Conservation (phyloP, 2,113 vertebrate genomes). For the Otis tarda region DNA sequence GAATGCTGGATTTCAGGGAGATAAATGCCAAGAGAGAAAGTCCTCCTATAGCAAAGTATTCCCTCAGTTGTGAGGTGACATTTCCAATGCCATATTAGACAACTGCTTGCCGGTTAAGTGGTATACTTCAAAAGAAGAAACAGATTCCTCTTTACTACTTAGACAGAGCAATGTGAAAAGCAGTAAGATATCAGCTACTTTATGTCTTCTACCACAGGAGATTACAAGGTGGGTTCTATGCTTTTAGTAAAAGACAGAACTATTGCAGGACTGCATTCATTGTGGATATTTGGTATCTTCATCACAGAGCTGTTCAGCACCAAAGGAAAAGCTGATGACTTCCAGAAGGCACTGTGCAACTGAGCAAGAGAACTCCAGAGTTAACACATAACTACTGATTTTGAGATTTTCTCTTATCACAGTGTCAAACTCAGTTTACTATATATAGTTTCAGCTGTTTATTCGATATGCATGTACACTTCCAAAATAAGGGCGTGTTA, state of each 20-base stretch:
- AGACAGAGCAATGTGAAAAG: background rate
- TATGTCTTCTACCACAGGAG: background rate
- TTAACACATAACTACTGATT: background rate
- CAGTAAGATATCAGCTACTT: background rate
- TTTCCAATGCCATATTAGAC: background rate
- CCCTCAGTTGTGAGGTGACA: background rate
- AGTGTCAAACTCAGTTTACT: background rate
- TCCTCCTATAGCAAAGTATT: background rate
- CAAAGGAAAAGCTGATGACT: background rate
- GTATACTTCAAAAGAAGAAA: background rate
- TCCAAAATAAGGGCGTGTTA: background rate
- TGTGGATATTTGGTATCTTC: background rate
- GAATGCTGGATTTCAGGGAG: background rate
- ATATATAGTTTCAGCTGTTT: background rate
- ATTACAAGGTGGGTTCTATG: background rate
- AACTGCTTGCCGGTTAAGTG: background rate
- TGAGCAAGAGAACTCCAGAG: background rate
- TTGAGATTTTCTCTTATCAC: background rate
- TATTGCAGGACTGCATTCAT: background rate
- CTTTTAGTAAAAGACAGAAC: background rate
- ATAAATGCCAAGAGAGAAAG: background rate
- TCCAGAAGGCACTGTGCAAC: background rate
- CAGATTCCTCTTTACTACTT: background rate
- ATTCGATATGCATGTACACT: background rate
- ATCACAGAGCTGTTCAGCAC: background rate